Percentiles rank a stretch among this genome's conserved stretches.
Evolutionary conservation across 1,140 invertebrate species (phyloP).

Genomic region (Drosophila gunungcola): DNA sequence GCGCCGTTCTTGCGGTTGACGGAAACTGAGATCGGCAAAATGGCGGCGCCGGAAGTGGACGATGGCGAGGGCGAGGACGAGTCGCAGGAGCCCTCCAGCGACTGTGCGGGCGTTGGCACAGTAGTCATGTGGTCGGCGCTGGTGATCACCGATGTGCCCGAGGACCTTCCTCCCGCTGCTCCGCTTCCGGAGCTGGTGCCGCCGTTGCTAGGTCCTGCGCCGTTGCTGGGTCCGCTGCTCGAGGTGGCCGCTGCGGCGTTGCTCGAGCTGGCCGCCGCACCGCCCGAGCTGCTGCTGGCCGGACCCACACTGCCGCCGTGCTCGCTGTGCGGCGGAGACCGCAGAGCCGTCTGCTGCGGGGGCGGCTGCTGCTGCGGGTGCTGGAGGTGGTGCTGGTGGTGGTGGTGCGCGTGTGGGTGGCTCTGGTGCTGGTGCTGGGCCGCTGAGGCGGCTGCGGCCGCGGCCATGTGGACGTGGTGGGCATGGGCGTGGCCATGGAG

Average conservation of each 20-base stretch:
- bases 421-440: constrained; percentile 72
- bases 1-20: constrained; percentile 81
- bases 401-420: constrained; percentile 60
- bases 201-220: constrained; percentile 15
- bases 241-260: constrained; percentile 79
- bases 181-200: constrained; percentile 4
- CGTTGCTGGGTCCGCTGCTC: constrained; percentile 71
- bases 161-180: constrained; percentile 15
- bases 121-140: constrained; percentile 76
- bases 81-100: constrained; percentile 81
- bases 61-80: constrained; percentile 83
- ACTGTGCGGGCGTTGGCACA: constrained; percentile 80
- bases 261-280: constrained; percentile 74
- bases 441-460: constrained; percentile 60
- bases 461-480: constrained; percentile 67
- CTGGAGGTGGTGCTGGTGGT: constrained; percentile 26
- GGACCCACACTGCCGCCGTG: constrained; percentile 57
- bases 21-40: constrained; percentile 78
- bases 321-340: constrained; percentile 71
- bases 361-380: constrained; percentile 70
- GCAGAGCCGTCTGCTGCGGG: constrained; percentile 58
- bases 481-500: constrained; percentile 59
- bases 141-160: constrained; percentile 61
- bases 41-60: constrained; percentile 78
- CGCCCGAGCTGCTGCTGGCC: constrained; percentile 55